These are phyloP conservation scores for Catocala nupta DNA, from an alignment of 2,888 invertebrate species.

Conservation along the genomic window DNA sequence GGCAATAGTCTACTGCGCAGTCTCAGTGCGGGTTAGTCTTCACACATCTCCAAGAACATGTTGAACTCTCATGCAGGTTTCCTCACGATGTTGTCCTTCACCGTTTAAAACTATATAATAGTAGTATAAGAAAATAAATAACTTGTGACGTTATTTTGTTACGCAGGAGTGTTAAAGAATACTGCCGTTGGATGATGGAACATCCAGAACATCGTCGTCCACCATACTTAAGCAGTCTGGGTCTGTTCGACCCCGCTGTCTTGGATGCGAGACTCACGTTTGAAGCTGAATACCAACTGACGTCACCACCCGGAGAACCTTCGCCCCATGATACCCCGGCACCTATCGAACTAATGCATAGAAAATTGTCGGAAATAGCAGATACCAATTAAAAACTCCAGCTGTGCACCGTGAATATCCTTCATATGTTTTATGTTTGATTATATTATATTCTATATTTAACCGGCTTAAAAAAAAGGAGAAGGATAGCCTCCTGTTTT, in stretches of 20 bases:
- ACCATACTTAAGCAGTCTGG: constrained; percentile 83
- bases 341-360: constrained; percentile 71
- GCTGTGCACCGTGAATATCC: too few relatives aligned
- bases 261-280: constrained; percentile 73
- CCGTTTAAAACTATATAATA: too few relatives aligned
- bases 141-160: not conserved
- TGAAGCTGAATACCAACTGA: constrained; percentile 60
- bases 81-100: too few relatives aligned
- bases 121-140: too few relatives aligned
- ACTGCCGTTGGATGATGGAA: constrained; percentile 86
- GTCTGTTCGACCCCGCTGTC: constrained; percentile 82
- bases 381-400: constrained; percentile 48
- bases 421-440: too few relatives aligned
- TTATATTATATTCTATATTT: too few relatives aligned
- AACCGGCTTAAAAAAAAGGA: too few relatives aligned
- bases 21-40: too few relatives aligned
- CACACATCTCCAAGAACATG: too few relatives aligned
- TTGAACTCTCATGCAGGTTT: too few relatives aligned
- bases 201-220: constrained; percentile 86
- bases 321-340: constrained; percentile 54
- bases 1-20: too few relatives aligned
- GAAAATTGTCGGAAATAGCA: constrained; percentile 70
- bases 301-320: constrained; percentile 30
- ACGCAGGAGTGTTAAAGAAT: constrained; percentile 87
- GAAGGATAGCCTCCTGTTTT: too few relatives aligned